Conservation (phyloP, 1,140 invertebrate species). For the Harpegnathos saltator region DNA sequence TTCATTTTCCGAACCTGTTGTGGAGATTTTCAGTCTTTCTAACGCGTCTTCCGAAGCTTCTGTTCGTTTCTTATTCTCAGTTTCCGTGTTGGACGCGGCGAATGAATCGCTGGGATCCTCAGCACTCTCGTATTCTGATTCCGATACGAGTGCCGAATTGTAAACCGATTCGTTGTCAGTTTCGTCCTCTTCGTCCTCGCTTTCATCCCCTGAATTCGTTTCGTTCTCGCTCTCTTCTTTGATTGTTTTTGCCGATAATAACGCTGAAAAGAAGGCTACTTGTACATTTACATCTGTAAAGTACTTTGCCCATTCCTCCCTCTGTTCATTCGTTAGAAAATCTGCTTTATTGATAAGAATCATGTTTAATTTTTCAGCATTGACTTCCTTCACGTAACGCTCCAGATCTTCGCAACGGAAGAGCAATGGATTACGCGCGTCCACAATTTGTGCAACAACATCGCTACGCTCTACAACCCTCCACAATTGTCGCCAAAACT, state of each 20-base stretch:
- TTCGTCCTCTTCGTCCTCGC: constrained; percentile 63
- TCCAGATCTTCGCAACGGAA: constrained; percentile 98
- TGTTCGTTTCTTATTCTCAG: neutral
- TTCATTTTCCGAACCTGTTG: neutral
- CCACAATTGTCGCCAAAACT: constrained; percentile 99
- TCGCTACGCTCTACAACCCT: constrained; percentile 98
- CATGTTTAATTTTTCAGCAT: constrained; percentile 92
- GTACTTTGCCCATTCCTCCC: constrained; percentile 95
- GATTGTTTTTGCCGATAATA: constrained; percentile 86
- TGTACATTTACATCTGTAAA: constrained; percentile 90
- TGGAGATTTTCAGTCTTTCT: constrained; percentile 21
- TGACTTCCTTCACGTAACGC: constrained; percentile 95
- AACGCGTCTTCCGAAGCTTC: neutral
- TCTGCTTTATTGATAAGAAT: constrained; percentile 99
- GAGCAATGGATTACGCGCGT: constrained; percentile 97
- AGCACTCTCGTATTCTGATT: constrained; percentile 80
- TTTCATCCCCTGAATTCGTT: constrained; percentile 73
- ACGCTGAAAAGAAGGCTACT: constrained; percentile 95
- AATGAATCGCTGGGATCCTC: constrained; percentile 79
- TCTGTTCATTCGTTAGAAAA: constrained; percentile 93
- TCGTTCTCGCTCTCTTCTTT: constrained; percentile 70
- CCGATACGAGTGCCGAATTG: constrained; percentile 68
- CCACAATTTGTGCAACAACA: constrained; percentile 97
- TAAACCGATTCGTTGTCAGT: constrained; percentile 63
- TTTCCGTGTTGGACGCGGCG: neutral